A percentile compares a stretch with the other conserved stretches of the same genome.
These are phyloP conservation scores for Chitala chitala DNA, from an alignment of 2,113 vertebrate genomes.

Conservation along the genomic window DNA sequence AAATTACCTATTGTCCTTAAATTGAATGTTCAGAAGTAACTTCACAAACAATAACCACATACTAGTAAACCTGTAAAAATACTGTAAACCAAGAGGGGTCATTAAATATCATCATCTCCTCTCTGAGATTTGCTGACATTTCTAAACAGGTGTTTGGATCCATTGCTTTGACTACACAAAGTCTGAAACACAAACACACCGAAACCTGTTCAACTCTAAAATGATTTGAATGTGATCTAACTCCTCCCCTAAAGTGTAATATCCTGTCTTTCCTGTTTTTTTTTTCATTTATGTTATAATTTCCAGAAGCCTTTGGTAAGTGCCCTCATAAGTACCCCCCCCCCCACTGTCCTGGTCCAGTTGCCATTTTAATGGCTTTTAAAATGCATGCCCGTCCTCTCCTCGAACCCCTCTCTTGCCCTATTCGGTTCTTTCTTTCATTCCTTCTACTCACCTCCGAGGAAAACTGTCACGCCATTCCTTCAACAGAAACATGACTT, in stretches of 20 bases:
- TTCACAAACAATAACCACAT: too few relatives aligned
- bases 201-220: background rate
- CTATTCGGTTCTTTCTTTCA: constrained; percentile 11
- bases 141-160: background rate
- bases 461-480: background rate
- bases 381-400: constrained; percentile 55
- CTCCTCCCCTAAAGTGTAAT: constrained; percentile 11
- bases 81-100: background rate
- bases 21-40: too few relatives aligned
- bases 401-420: background rate
- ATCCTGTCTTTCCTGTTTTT: constrained; percentile 50
- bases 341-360: constrained; percentile 55
- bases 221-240: background rate
- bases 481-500: background rate
- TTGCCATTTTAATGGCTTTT: constrained; percentile 59
- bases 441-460: constrained; percentile 14
- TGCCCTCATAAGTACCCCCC: constrained; percentile 37
- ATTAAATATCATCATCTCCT: background rate
- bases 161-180: background rate
- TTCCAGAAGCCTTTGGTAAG: constrained; percentile 80
- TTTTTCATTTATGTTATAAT: constrained; percentile 52
- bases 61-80: too few relatives aligned
- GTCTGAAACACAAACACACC: too few relatives aligned
- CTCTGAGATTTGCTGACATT: background rate
- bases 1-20: constrained; percentile 1